A percentile compares a stretch with the other conserved stretches of the same genome.
Evolutionary conservation across 2,797 vertebrate species (phyloP).

Genomic region (Knipowitschia caucasica): DNA sequence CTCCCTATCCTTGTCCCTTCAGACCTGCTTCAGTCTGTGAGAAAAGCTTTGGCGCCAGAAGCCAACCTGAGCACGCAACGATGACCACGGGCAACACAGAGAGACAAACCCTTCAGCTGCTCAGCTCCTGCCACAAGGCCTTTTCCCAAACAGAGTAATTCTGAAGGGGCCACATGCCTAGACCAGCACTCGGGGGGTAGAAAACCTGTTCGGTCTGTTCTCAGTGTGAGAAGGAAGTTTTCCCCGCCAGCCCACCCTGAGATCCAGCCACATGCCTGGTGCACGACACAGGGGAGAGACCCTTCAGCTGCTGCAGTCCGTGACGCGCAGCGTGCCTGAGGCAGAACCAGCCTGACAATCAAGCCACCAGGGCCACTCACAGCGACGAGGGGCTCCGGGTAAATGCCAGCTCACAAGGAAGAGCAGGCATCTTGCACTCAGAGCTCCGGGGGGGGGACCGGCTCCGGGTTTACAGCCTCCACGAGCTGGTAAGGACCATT

Average conservation of each 20-base stretch:
- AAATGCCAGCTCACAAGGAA: too few species aligned
- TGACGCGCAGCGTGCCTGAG: background rate
- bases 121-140: background rate
- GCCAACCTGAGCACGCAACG: background rate
- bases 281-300: background rate
- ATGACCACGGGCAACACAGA: background rate
- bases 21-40: slow-evolving; percentile 1
- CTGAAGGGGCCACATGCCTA: background rate
- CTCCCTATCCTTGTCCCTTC: too few species aligned
- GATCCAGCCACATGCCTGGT: background rate
- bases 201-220: background rate
- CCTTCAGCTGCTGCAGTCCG: slow-evolving; percentile 4
- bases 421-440: too few species aligned
- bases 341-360: background rate
- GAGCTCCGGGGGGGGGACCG: too few species aligned
- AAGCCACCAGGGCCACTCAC: background rate
- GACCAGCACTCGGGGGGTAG: background rate
- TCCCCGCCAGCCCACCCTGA: background rate
- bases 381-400: background rate
- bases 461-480: background rate
- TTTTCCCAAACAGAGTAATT: background rate
- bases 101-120: slow-evolving; percentile 3
- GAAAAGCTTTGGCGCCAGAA: background rate
- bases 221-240: background rate
- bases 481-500: background rate